Percentiles rank a stretch among this genome's conserved stretches.
These are phyloP conservation scores for Paramuricea clavata DNA, from an alignment of 92 coral and sea anemone species.

Conservation along the genomic window DNA sequence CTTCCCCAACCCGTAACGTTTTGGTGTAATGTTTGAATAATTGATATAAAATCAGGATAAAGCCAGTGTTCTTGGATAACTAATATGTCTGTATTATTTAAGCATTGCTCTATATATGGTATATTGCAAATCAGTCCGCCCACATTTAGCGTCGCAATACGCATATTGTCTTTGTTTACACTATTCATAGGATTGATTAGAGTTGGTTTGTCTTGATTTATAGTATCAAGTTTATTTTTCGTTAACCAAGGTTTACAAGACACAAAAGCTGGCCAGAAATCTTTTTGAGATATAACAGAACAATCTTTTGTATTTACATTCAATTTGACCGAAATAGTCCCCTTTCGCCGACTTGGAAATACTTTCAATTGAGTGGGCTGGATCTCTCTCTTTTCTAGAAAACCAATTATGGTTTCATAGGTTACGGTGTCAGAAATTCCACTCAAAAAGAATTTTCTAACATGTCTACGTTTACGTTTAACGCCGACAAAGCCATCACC, in stretches of 20 bases:
- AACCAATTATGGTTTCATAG: background rate
- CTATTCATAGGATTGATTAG: background rate
- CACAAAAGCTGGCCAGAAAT: conserved; percentile 1
- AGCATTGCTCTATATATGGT: background rate
- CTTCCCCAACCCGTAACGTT: background rate
- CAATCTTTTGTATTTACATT: background rate
- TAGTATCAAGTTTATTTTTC: background rate
- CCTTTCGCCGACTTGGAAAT: conserved; percentile 11
- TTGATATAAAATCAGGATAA: background rate
- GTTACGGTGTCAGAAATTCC: conserved; percentile 8
- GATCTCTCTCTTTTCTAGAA: background rate
- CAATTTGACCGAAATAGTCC: background rate
- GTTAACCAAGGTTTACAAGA: conserved; percentile 6
- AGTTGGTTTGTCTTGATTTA: background rate
- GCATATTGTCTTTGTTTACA: background rate
- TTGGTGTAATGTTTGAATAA: background rate
- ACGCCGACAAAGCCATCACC: background rate
- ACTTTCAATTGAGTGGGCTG: conserved; percentile 1
- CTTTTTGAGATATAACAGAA: background rate
- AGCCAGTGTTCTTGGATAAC: background rate
- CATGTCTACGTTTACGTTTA: background rate
- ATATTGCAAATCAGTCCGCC: conserved; percentile 8
- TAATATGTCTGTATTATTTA: background rate
- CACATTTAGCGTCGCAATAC: conserved; percentile 7
- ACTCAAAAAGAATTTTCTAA: background rate